Conservation (phyloP, 2,888 invertebrate species). For the Lithosia quadra region DNA sequence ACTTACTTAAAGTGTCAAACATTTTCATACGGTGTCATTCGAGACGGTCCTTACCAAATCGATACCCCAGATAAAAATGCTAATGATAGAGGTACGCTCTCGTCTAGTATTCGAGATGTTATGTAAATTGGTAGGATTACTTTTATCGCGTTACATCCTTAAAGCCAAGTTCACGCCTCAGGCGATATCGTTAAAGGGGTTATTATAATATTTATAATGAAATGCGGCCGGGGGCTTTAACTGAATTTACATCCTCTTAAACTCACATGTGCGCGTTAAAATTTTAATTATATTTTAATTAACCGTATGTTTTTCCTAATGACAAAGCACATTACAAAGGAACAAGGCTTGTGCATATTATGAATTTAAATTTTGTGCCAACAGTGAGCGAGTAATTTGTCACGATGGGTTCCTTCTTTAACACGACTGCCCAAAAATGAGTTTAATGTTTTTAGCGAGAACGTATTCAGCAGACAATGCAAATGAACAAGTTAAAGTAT, state of each 20-base stretch:
- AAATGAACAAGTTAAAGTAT: too few relatives aligned
- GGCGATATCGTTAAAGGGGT: conserved; percentile 52
- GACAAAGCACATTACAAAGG: conserved; percentile 12
- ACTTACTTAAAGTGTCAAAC: not conserved
- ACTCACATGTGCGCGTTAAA: conserved; percentile 25
- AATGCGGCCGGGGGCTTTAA: conserved; percentile 32
- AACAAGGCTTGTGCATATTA: not conserved
- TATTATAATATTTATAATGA: conserved; percentile 49
- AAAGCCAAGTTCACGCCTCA: conserved; percentile 53
- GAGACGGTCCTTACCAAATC: not conserved
- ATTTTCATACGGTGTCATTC: not conserved
- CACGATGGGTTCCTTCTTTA: not conserved
- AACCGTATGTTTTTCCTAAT: conserved; percentile 23
- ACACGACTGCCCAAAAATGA: not conserved
- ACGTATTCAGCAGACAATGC: not conserved
- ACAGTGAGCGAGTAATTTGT: conserved; percentile 1
- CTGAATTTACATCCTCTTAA: conserved; percentile 42
- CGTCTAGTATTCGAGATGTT: conserved; percentile 49
- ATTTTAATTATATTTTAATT: conserved; percentile 39
- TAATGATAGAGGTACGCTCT: conserved; percentile 31
- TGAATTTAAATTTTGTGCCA: conserved; percentile 15
- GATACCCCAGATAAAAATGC: conserved; percentile 14
- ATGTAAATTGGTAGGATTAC: conserved; percentile 73
- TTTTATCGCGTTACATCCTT: conserved; percentile 60
- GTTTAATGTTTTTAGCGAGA: conserved; percentile 5